These are phyloP conservation scores for Myotis lucifugus DNA, from an alignment of 2,113 vertebrate genomes.

Conservation along the genomic window DNA sequence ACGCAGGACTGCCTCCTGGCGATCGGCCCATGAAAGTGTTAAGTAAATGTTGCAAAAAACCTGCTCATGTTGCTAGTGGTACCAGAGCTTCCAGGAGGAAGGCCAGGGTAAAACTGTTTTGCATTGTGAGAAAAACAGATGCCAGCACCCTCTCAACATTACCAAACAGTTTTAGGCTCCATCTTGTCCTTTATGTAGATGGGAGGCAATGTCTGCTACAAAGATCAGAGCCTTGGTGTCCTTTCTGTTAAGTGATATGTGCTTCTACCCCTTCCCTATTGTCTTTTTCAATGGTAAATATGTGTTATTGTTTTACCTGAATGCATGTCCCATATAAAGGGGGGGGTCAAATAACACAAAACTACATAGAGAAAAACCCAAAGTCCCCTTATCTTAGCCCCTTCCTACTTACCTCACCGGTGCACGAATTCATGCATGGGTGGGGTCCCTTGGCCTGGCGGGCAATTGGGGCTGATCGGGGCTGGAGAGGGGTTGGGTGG, in stretches of 20 bases:
- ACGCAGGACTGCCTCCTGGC: accelerated
- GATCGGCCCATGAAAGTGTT: too few species aligned
- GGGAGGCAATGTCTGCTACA: background rate
- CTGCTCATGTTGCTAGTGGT: background rate
- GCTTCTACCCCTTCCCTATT: background rate
- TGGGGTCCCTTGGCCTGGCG: too few species aligned
- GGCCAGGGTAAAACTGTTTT: background rate
- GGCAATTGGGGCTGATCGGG: too few species aligned
- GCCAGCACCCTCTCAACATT: background rate
- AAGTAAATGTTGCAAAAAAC: background rate
- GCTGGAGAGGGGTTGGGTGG: too few species aligned
- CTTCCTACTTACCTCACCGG: background rate
- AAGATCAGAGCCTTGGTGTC: background rate
- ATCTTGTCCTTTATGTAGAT: background rate
- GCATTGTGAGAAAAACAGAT: background rate
- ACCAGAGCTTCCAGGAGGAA: background rate
- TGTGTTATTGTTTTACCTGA: background rate
- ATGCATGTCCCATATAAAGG: background rate
- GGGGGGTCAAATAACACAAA: background rate
- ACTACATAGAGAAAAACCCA: background rate
- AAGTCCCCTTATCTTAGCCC: background rate
- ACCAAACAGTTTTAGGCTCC: background rate
- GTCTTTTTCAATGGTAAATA: background rate
- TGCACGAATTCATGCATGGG: too few species aligned
- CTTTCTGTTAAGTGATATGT: background rate